A percentile compares a stretch with the other conserved stretches of the same genome.
These are phyloP conservation scores for Aspidoscelis tigris DNA, from an alignment of 2,113 vertebrate species.

Conservation along the genomic window DNA sequence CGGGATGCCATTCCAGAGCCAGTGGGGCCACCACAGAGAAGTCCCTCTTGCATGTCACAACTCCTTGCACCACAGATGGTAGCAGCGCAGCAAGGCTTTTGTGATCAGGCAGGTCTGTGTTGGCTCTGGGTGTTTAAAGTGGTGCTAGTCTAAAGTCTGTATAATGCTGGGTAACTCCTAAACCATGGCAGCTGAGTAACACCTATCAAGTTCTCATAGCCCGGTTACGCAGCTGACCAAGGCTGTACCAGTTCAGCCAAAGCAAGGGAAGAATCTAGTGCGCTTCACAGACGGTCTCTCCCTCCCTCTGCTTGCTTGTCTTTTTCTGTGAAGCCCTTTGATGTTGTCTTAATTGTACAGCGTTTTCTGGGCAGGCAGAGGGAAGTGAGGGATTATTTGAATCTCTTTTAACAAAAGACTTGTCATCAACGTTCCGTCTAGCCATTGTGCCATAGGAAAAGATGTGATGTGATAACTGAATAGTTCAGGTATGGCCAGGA, in stretches of 20 bases:
- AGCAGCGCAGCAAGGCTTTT: too few species aligned
- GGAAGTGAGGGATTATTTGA: not conserved
- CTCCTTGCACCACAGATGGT: too few species aligned
- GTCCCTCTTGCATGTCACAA: too few species aligned
- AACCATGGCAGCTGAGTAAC: not conserved
- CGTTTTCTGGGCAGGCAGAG: not conserved
- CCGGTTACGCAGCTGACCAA: not conserved
- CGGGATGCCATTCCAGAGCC: too few species aligned
- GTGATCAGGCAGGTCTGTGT: not conserved
- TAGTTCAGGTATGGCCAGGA: not conserved
- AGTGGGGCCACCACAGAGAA: too few species aligned
- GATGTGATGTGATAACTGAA: fast-evolving
- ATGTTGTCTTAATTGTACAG: constrained; percentile 5
- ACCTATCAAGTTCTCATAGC: not conserved
- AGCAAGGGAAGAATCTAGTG: not conserved
- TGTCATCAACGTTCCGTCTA: not conserved
- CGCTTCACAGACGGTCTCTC: not conserved
- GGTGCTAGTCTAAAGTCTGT: not conserved
- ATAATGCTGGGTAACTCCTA: too few species aligned
- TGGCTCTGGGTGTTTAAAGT: not conserved
- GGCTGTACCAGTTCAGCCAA: not conserved
- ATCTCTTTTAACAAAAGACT: constrained; percentile 5
- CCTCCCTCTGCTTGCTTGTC: not conserved
- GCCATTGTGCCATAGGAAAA: not conserved
- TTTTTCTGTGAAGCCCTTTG: not conserved